Evolutionary conservation across 1,140 invertebrate genomes (phyloP), one percentile per base, ranked within the genome.

Genomic region (Helicorthomorpha holstii): DNA sequence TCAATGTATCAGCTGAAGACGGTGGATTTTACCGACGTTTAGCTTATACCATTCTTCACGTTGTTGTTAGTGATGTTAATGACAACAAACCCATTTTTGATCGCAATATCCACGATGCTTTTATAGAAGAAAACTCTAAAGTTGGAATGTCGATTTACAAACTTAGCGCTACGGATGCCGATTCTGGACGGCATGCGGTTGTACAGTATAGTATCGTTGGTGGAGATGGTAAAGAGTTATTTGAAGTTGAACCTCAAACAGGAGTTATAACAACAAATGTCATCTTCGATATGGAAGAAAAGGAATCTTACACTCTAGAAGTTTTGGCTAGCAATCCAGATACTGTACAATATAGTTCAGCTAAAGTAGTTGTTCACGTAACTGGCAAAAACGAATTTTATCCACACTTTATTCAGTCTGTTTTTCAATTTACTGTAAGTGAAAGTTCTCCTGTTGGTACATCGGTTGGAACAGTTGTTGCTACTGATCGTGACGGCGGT

Each of bases 351-450:
- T 79, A 76, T 57, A 81, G 80, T 41, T 79, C 76, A 34, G 82
- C 82, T 1, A 75, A 73, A 57, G 76, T 87, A 0, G 64, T 73
- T 1, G 77, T 96, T 1, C 76, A 85, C 59, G 78, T 97, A 7
- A 83, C 81, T 0, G 88, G 91, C 0, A 79, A 87, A 0, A 96
- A 96, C 66, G 92, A 97, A 68, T 95, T 77, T 62, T 88, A 81
- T 67, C 93, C 93, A 0, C 79, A 81, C 58, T 98, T 98, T 64
- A 73, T 87, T 43, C 83, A 93, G 66, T 81, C 86, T 0, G 82
- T 86, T 0, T 97, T 96, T 62, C 82, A 88, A 59, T 91, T 96
- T 66, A 83, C 87, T 60, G 86, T 96, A 4, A 92, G 87, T 10
- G 93, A 97, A 69, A 89, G 88, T 25, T 84, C 88, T 0, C 77